Evolutionary conservation across 1,140 invertebrate species (phyloP).

Genomic region (Chymomyza costata): DNA sequence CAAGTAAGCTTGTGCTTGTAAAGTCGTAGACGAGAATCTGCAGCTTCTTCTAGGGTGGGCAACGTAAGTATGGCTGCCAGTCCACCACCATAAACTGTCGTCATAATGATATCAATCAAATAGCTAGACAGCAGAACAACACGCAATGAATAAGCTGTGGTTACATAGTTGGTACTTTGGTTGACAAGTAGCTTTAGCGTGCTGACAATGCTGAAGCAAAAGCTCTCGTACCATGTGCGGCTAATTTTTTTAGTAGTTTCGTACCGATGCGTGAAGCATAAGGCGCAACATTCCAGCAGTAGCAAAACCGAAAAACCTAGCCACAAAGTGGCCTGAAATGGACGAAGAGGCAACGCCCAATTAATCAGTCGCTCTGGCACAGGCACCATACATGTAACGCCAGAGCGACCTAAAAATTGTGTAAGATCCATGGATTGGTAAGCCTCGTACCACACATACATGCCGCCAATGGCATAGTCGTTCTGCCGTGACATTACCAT

Average conservation of each 20-base stretch:
- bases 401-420: constrained; percentile 56
- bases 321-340: constrained; percentile 57
- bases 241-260: constrained; percentile 13
- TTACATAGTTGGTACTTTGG: constrained; percentile 55
- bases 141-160: constrained; percentile 42
- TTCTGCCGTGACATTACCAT: constrained; percentile 44
- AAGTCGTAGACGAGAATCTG: constrained; percentile 58
- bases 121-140: constrained; percentile 54
- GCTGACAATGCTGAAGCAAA: constrained; percentile 47
- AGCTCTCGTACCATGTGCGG: constrained; percentile 19
- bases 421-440: constrained; percentile 52
- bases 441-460: constrained; percentile 28
- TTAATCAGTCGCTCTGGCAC: constrained; percentile 42
- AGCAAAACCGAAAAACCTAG: constrained; percentile 43
- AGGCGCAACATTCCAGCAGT: constrained; percentile 34
- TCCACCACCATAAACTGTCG: constrained; percentile 62
- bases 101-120: constrained; percentile 64
- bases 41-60: constrained; percentile 58
- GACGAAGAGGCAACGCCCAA: constrained; percentile 53
- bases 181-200: constrained; percentile 59
- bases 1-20: constrained; percentile 50
- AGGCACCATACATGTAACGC: constrained; percentile 61
- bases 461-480: constrained; percentile 41
- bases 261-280: constrained; percentile 32
- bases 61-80: constrained; percentile 57